A percentile compares a stretch with the other conserved stretches of the same genome.
Conservation (phyloP, 2,888 invertebrate species). For the Spilosoma lubricipeda region DNA sequence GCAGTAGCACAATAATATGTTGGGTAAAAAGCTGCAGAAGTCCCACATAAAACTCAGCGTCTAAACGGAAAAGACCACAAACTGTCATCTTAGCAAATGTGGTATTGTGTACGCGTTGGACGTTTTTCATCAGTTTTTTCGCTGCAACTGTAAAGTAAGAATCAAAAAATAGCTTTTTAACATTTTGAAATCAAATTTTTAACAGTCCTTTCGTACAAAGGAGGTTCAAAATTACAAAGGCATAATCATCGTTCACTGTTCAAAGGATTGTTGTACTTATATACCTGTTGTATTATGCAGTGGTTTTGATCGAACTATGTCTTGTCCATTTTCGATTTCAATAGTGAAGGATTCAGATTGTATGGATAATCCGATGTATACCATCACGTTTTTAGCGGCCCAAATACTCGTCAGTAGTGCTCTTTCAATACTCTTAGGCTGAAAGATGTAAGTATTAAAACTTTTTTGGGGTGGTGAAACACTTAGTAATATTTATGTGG, state of each 20-base stretch:
- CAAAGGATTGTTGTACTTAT: not conserved
- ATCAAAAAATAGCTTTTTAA: not conserved
- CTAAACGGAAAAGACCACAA: slow-evolving; percentile 8
- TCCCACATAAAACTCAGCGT: not conserved
- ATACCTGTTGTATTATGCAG: not conserved
- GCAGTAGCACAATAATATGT: slow-evolving; percentile 14
- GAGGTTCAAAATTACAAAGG: not conserved
- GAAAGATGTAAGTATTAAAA: not conserved
- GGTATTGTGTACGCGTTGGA: slow-evolving; percentile 4
- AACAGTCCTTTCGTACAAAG: no score
- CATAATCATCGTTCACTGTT: not conserved
- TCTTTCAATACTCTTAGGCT: not conserved
- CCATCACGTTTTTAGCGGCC: not conserved
- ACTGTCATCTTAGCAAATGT: slow-evolving; percentile 8
- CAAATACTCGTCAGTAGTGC: not conserved
- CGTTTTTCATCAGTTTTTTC: slow-evolving; percentile 15
- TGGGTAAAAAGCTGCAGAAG: slow-evolving; percentile 12
- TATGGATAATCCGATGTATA: not conserved
- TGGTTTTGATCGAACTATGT: not conserved
- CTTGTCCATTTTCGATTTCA: not conserved
- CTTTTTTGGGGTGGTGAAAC: not conserved
- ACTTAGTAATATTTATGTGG: no score
- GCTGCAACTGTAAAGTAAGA: slow-evolving; percentile 1
- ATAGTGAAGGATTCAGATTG: slow-evolving; percentile 1
- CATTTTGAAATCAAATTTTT: no score